These are phyloP conservation scores for Lophura swinhoii DNA, from an alignment of 2,797 vertebrate species.

Conservation along the genomic window DNA sequence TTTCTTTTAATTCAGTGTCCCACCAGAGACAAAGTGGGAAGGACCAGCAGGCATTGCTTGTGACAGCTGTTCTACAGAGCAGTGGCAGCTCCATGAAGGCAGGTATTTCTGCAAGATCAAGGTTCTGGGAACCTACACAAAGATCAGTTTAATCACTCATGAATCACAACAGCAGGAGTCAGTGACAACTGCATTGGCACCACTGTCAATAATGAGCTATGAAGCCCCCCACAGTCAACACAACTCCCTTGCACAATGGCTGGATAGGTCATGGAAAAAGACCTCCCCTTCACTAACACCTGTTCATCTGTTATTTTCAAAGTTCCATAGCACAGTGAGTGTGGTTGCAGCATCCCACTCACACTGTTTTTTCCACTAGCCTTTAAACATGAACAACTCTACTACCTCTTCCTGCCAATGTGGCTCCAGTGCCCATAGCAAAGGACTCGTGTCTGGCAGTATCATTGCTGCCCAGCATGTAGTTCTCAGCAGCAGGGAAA, in stretches of 20 bases:
- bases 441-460: background rate
- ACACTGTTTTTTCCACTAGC: fast-evolving
- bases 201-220: background rate
- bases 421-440: background rate
- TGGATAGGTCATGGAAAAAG: background rate
- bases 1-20: background rate
- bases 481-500: background rate
- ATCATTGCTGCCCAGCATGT: background rate
- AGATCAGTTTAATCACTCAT: background rate
- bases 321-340: background rate
- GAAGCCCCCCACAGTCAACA: background rate
- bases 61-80: background rate
- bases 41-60: background rate
- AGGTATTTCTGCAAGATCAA: background rate
- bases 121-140: background rate
- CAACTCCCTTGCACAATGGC: no score
- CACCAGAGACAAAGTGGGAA: background rate
- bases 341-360: background rate
- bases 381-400: background rate
- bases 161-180: background rate
- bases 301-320: background rate
- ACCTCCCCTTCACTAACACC: background rate
- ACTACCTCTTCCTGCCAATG: background rate
- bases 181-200: background rate
- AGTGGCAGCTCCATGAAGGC: background rate